Evolutionary conservation across 2,888 invertebrate genomes (phyloP).

Genomic region (Balanococcus diminutus): DNA sequence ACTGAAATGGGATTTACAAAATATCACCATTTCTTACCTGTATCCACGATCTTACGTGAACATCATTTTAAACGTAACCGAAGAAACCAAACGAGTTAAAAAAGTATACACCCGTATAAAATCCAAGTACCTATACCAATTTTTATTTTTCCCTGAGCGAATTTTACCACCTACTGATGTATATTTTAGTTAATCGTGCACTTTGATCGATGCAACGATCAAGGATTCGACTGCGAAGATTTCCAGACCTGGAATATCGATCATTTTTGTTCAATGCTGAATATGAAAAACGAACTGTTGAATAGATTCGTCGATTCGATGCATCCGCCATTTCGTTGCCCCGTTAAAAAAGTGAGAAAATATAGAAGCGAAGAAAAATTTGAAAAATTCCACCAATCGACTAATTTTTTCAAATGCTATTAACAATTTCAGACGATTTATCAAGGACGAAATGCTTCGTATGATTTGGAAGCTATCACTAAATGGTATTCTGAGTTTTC

Average conservation of each 20-base stretch:
- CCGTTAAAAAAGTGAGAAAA: not conserved
- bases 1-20: not conserved
- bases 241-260: not conserved
- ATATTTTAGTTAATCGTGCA: not conserved
- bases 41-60: not conserved
- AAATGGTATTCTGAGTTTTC: not conserved
- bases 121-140: too few species aligned
- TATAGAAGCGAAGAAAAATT: not conserved
- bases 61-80: not conserved
- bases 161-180: not conserved
- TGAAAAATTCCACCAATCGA: too few species aligned
- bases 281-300: not conserved
- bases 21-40: not conserved
- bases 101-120: not conserved
- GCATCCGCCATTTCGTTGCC: not conserved
- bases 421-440: not conserved
- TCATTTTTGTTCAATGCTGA: not conserved
- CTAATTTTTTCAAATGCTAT: not conserved
- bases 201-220: not conserved
- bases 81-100: not conserved
- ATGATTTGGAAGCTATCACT: not conserved
- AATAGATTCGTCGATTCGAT: not conserved
- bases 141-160: not conserved
- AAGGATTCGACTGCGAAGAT: constrained; percentile 13
- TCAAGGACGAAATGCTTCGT: not conserved